A percentile compares a stretch with the other conserved stretches of the same genome.
These are phyloP conservation scores for Drosophila diplacantha DNA, from an alignment of 2,888 invertebrate genomes.

Conservation along the genomic window DNA sequence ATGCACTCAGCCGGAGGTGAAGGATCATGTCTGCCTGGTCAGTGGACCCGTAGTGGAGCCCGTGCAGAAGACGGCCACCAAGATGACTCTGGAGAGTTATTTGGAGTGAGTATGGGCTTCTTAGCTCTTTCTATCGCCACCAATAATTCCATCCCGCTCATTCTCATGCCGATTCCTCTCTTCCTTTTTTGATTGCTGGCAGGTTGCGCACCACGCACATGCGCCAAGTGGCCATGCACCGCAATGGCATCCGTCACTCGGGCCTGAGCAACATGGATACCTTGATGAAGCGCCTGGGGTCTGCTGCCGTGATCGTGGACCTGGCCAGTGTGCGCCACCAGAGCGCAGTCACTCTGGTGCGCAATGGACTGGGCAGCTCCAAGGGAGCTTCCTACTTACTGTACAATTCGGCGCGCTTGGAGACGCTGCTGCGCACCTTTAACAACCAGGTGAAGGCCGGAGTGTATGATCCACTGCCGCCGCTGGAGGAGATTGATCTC, in stretches of 20 bases:
- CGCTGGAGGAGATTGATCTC: constrained; percentile 81
- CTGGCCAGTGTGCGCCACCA: constrained; percentile 82
- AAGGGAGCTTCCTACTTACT: constrained; percentile 84
- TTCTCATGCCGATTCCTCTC: not conserved
- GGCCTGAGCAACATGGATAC: constrained; percentile 65
- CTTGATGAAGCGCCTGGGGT: constrained; percentile 81
- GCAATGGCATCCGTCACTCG: constrained; percentile 81
- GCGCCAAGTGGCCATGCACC: constrained; percentile 83
- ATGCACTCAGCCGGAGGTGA: not conserved
- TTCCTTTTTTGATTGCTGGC: not conserved
- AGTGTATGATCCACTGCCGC: constrained; percentile 81
- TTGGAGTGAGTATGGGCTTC: constrained; percentile 40
- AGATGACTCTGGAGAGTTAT: constrained; percentile 35
- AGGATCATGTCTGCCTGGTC: constrained; percentile 38
- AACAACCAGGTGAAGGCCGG: constrained; percentile 80
- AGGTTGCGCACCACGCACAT: constrained; percentile 82
- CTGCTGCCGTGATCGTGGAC: constrained; percentile 84
- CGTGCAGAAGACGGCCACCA: constrained; percentile 29
- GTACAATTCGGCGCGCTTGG: constrained; percentile 87
- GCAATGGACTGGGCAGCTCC: constrained; percentile 71
- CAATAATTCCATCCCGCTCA: not conserved
- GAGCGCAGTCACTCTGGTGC: constrained; percentile 80
- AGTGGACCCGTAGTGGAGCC: constrained; percentile 56
- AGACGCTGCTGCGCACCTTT: constrained; percentile 83
- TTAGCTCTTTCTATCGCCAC: not conserved